phyloP scores from a whole-genome alignment of 2,888 invertebrate species.

The Parascotia fuliginaria region DNA sequence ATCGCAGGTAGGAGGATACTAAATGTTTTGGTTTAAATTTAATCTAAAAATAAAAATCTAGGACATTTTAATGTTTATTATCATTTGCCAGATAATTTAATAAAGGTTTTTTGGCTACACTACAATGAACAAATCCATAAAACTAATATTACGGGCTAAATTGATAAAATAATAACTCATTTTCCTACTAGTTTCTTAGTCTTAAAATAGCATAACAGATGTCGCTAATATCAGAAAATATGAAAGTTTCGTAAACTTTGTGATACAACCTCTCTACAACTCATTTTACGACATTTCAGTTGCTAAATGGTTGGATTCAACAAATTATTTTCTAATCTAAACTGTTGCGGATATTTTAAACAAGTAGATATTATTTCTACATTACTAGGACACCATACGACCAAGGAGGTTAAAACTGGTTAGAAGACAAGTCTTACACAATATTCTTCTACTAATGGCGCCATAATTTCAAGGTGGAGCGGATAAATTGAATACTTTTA shows the following conservation, averaged over 20 bases:
- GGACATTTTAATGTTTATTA: no score
- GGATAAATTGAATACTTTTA: not conserved
- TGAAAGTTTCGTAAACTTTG: not conserved
- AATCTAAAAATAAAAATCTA: no score
- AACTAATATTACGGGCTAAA: no score
- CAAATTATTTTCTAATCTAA: not conserved
- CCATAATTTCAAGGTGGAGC: not conserved
- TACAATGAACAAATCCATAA: no score
- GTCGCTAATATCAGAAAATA: not conserved
- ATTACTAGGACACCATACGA: constrained; percentile 20
- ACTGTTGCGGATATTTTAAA: constrained; percentile 11
- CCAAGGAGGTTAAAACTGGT: not conserved
- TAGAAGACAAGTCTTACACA: no score
- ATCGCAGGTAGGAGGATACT: no score
- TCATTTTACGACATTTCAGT: not conserved
- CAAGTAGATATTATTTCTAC: constrained; percentile 11
- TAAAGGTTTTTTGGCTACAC: no score
- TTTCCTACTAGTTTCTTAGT: no score
- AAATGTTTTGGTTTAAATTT: no score
- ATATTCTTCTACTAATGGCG: constrained; percentile 2
- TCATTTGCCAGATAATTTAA: no score
- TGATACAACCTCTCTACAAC: not conserved
- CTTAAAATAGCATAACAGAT: not conserved
- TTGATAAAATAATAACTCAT: no score
- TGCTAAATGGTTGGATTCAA: not conserved